Evolutionary conservation across 2,797 vertebrate species (phyloP), one percentile per base, ranked within the genome.

Genomic region (Phataginus tricuspis): DNA sequence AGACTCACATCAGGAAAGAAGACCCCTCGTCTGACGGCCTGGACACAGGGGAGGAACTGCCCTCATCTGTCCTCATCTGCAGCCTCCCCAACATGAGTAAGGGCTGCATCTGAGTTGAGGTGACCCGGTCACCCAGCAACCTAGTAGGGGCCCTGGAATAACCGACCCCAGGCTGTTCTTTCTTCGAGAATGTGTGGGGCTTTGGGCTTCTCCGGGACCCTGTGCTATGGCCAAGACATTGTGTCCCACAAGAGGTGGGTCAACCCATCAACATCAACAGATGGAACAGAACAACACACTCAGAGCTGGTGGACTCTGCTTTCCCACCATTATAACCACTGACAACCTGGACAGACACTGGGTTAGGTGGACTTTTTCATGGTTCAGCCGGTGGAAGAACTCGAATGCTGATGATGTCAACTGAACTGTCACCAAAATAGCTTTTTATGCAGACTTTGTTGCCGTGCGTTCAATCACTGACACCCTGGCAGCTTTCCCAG

Each of bases 11-110:
- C 66, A 25, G 72, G 72, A 45, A 45, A 63, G 53, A 71, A 79
- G 59, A 21, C n/a, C 51, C 27, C 27, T 31, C 0, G 31, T 31
- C 85, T 31, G 8, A 64, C 0, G 0, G 13, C 61, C 23, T 4
- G 16, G 59, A 29, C 34, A 7, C 0, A 0, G 7, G 14, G 23
- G 71, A 16, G 42, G 64, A 34, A 31, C 55, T 23, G 18, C 12
- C 51, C 61, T 79, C 9, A 0, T 14, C 55, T 23, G 18, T 8
- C 51, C 61, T 71, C 9, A 0, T 10, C 86, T 12, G 34, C 16
- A 64, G 31, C 57, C 14, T 57, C 13, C 68, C 49, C 39, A 3
- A 5, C 1, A 0, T 3, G 64, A 29, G 18, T 3, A 31, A 5
- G 8, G 27, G 25, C 25, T 31, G 13, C 45, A 45, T 39, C 49